Evolutionary conservation across 2,888 invertebrate genomes (phyloP), one percentile per base, ranked within the genome.

Genomic region (Thymelicus acteon): DNA sequence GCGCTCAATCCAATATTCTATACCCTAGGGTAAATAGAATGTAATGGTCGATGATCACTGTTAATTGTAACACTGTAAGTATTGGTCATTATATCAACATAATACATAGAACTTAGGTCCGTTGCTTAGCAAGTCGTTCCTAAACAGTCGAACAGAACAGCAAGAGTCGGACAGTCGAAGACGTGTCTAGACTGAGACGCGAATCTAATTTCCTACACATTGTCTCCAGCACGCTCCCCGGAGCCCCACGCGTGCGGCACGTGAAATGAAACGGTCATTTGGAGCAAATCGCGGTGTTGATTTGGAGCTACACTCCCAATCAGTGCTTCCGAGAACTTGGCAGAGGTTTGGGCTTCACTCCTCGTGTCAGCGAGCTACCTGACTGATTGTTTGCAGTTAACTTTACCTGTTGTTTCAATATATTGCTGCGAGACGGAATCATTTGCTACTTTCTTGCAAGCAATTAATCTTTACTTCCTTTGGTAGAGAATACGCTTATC

Each of bases 171-270:
- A 83, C 83, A 83, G 83, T 77, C 77, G 69, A 80, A 80, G 85
- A 88, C 90, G 90, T 90, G 91, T 85, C 77, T 60, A 74, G 89
- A 89, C 88, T 90, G 75, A 87, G 76, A 84, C 79, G 76, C 76
- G 80, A 87, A 90, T 88, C 86, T 90, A 88, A 91, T 90, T 90
- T 89, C 88, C 88, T 82, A 52, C 39, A 39, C 63, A 40, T 40
- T 64, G 63, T 52, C 49, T 62, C 39, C 12, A 64, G 49, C 39
- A 8, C 15, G 3, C 4, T n/a, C 19, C 58, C n/a, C 37, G 12
- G 2, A 40, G 15, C 0, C n/a, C 15, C 63, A 12, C 63, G 52
- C 10, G 63, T 10, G 63, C 37, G 12, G 12, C 7, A 52, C 63
- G 39, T 39, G 52, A 39, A 63, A 13, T 15, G 13, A 12, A 57